Percentiles rank a stretch among this genome's conserved stretches.
Evolutionary conservation across 37 sponge, comb jelly and placozoan species (phyloP).

Genomic region (Crambe crambe): DNA sequence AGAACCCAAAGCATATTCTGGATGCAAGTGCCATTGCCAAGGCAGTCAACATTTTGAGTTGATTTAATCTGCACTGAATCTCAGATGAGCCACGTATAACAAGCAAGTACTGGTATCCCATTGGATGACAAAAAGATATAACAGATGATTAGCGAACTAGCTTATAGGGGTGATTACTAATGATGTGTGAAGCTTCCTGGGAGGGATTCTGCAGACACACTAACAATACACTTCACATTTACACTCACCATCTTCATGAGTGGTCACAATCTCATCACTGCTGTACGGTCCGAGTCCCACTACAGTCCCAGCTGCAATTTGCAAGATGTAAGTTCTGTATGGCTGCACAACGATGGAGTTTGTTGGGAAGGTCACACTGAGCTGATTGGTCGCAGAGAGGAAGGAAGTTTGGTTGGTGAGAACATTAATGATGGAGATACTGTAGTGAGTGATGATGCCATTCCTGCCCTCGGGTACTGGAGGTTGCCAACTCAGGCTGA

Average conservation of each 20-base stretch:
- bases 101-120: too few relatives aligned
- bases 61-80: too few relatives aligned
- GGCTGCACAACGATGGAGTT: conserved; percentile 1
- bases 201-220: too few relatives aligned
- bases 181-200: too few relatives aligned
- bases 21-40: too few relatives aligned
- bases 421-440: conserved; percentile 25
- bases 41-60: too few relatives aligned
- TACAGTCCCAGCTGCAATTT: conserved; percentile 7
- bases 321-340: not conserved
- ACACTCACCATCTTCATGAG: conserved; percentile 8
- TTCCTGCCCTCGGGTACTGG: conserved; percentile 19
- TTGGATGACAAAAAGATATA: too few relatives aligned
- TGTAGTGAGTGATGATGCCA: conserved; percentile 30
- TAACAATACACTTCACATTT: not conserved
- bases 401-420: not conserved
- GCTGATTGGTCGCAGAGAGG: not conserved
- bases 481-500: conserved; percentile 24
- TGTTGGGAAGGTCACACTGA: not conserved
- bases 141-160: not conserved
- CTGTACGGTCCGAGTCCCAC: conserved; percentile 11
- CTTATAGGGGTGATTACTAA: not conserved
- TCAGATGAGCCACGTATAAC: too few relatives aligned
- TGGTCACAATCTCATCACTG: not conserved
- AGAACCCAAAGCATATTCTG: too few relatives aligned